phyloP scores from a whole-genome alignment of 2,888 invertebrate species.

The Xestia ashworthii region DNA sequence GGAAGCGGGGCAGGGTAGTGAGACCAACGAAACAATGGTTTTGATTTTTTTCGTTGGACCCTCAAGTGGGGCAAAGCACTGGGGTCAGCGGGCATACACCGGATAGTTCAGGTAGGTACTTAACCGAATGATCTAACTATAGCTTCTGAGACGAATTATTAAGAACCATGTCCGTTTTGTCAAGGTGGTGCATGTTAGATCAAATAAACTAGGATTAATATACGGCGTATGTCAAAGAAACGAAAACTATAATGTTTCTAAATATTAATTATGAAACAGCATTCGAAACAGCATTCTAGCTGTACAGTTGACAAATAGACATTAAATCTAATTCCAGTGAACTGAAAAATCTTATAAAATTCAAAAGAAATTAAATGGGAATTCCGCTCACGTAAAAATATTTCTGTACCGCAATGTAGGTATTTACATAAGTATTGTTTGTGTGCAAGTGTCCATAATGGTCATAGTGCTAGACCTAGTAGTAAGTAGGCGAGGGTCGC shows the following conservation, averaged over 20 bases:
- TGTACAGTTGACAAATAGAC: neutral
- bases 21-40: no score
- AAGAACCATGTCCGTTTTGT: neutral
- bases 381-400: neutral
- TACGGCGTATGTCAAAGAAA: neutral
- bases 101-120: neutral
- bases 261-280: neutral
- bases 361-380: neutral
- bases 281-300: neutral
- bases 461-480: neutral
- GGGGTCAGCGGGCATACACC: no score
- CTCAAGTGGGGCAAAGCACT: no score
- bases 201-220: neutral
- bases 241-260: neutral
- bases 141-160: neutral
- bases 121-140: neutral
- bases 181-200: neutral
- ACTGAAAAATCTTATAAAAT: neutral
- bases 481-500: slow-evolving; percentile 22
- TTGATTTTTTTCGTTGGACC: no score
- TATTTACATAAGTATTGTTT: neutral
- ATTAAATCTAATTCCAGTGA: neutral
- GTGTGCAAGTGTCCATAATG: neutral
- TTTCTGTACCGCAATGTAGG: neutral
- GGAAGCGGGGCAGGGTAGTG: no score